phyloP scores from a whole-genome alignment of 2,113 vertebrate genomes.

The Jacana jacana region DNA sequence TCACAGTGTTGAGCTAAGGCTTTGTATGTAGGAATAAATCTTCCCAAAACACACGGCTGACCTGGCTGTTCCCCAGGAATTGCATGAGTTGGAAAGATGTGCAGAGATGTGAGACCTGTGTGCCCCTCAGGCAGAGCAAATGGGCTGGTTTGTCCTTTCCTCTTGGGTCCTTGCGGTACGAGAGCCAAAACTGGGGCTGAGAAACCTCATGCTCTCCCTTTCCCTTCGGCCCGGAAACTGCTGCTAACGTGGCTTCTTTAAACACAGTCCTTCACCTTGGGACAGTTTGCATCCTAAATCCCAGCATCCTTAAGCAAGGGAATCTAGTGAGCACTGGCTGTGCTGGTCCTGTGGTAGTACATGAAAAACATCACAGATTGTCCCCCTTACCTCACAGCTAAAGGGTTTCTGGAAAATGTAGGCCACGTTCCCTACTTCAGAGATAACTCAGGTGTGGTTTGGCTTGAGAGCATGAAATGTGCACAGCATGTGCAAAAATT shows the following conservation, averaged over 20 bases:
- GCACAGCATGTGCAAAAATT: not conserved
- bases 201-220: not conserved
- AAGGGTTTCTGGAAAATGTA: not conserved
- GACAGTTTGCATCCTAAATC: not conserved
- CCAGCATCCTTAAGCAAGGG: not conserved
- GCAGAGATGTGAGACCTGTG: not conserved
- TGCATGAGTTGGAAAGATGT: not conserved
- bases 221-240: not conserved
- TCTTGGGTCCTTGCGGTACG: not conserved
- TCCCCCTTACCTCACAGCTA: not conserved
- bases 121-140: not conserved
- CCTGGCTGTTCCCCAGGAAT: not conserved
- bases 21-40: not conserved
- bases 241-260: not conserved
- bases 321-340: not conserved
- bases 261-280: not conserved
- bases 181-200: not conserved
- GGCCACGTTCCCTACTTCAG: not conserved
- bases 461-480: not conserved
- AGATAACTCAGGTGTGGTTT: not conserved
- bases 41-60: not conserved
- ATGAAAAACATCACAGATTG: not conserved
- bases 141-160: not conserved
- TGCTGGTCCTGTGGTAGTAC: not conserved
- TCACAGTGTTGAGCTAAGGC: not conserved